These are phyloP conservation scores for Sebastes oblongus DNA, from an alignment of 2,797 vertebrate species.

Conservation along the genomic window DNA sequence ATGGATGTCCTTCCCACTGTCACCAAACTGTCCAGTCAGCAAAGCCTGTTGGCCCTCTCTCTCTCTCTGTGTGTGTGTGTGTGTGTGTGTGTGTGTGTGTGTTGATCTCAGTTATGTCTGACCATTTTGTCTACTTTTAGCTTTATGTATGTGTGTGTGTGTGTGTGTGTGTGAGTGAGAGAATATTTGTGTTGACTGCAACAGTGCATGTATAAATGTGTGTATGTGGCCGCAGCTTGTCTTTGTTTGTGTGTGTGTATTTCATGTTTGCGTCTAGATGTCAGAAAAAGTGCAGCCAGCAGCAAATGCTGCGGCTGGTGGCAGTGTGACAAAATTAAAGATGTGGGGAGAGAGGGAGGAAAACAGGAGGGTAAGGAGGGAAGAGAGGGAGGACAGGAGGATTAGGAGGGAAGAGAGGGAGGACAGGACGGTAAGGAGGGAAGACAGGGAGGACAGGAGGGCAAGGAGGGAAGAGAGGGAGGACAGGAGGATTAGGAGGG, in stretches of 20 bases:
- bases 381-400: not conserved
- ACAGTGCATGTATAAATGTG: not conserved
- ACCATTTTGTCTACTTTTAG: not conserved
- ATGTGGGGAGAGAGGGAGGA: constrained; percentile 5
- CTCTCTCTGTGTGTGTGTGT: too few species aligned
- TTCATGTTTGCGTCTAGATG: constrained; percentile 42
- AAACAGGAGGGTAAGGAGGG: not conserved
- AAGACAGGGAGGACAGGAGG: too few species aligned
- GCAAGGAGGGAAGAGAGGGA: not conserved
- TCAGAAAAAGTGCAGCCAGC: constrained; percentile 54
- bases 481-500: not conserved
- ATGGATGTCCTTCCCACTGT: constrained; percentile 56
- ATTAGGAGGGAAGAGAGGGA: not conserved
- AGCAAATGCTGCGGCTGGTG: constrained; percentile 46
- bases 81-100: too few species aligned
- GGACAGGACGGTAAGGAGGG: too few species aligned
- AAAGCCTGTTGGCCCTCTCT: constrained; percentile 20
- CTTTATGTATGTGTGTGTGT: not conserved
- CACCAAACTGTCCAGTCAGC: constrained; percentile 58
- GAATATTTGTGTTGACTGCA: constrained; percentile 13
- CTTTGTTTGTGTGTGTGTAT: constrained; percentile 14
- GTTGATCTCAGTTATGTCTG: not conserved
- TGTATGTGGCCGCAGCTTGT: constrained; percentile 17
- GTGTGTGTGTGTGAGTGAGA: not conserved
- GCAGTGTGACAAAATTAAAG: constrained; percentile 52